A percentile compares a stretch with the other conserved stretches of the same genome.
phyloP scores from a whole-genome alignment of 2,797 vertebrate genomes.

The Uromys caudimaculatus region DNA sequence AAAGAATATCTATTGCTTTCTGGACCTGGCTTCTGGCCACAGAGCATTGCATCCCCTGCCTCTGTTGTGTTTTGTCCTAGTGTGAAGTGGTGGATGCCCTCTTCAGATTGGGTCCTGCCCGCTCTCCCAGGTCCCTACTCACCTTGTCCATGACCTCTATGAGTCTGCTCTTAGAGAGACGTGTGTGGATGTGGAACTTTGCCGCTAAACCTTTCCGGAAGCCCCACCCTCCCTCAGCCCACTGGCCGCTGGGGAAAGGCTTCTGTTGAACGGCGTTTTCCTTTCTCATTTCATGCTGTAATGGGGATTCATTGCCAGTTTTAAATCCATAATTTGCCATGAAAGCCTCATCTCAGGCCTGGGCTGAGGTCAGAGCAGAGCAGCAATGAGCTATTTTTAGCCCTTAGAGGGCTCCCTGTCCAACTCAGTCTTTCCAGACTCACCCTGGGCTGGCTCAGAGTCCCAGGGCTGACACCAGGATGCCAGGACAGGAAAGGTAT shows the following conservation, averaged over 20 bases:
- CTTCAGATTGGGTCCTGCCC: rapidly evolving
- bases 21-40: too few species aligned
- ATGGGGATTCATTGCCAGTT: constrained; percentile 87
- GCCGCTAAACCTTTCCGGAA: not conserved
- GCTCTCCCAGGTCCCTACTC: not conserved
- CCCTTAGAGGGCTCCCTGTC: constrained; percentile 1
- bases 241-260: constrained; percentile 80
- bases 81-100: rapidly evolving
- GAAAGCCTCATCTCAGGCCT: constrained; percentile 80
- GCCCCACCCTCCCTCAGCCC: constrained; percentile 38
- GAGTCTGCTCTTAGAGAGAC: not conserved
- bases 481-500: not conserved
- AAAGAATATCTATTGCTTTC: not conserved
- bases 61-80: rapidly evolving
- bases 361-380: constrained; percentile 76
- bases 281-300: constrained; percentile 89
- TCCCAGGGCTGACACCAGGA: not conserved
- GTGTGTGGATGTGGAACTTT: not conserved
- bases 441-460: not conserved
- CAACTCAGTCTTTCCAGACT: not conserved
- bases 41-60: rapidly evolving
- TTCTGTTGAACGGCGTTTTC: constrained; percentile 86
- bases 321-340: constrained; percentile 87
- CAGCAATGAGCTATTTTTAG: constrained; percentile 61
- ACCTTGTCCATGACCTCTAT: not conserved